These are phyloP conservation scores for Bucco capensis DNA, from an alignment of 2,113 vertebrate genomes.

Conservation along the genomic window DNA sequence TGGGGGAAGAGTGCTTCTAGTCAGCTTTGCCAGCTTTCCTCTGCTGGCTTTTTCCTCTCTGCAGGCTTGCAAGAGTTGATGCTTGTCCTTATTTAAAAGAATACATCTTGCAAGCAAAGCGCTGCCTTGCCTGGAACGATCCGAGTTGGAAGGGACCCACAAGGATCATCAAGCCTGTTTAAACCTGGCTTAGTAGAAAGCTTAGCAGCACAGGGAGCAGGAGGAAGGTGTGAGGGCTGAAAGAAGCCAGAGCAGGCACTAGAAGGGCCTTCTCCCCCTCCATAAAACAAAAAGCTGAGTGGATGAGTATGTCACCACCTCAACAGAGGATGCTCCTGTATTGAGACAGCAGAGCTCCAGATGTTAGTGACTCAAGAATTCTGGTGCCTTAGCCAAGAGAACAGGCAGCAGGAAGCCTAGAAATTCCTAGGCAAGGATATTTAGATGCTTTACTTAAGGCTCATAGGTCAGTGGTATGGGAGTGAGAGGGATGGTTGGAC, in stretches of 20 bases:
- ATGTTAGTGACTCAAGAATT: neutral
- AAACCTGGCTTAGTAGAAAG: conserved; percentile 1
- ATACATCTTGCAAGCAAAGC: neutral
- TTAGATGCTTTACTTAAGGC: too few relatives aligned
- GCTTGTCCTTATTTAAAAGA: conserved; percentile 51
- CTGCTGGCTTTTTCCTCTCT: neutral
- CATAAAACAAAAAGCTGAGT: rapidly evolving
- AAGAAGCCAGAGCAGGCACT: neutral
- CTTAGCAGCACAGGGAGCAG: neutral
- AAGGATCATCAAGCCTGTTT: too few relatives aligned
- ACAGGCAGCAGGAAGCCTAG: conserved; percentile 5
- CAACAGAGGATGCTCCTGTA: neutral
- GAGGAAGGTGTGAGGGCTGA: neutral
- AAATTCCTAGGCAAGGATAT: too few relatives aligned
- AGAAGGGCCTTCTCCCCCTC: neutral
- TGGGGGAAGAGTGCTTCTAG: neutral
- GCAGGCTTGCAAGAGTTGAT: neutral
- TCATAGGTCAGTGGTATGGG: too few relatives aligned
- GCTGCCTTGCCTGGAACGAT: conserved; percentile 11
- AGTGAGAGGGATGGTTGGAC: too few relatives aligned
- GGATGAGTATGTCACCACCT: neutral
- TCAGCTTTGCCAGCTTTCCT: neutral
- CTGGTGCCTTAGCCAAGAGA: conserved; percentile 10
- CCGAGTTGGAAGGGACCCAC: too few relatives aligned
- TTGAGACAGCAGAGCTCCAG: neutral